Evolutionary conservation across 2,113 vertebrate species (phyloP), one percentile per base, ranked within the genome.

Genomic region (Passer domesticus): DNA sequence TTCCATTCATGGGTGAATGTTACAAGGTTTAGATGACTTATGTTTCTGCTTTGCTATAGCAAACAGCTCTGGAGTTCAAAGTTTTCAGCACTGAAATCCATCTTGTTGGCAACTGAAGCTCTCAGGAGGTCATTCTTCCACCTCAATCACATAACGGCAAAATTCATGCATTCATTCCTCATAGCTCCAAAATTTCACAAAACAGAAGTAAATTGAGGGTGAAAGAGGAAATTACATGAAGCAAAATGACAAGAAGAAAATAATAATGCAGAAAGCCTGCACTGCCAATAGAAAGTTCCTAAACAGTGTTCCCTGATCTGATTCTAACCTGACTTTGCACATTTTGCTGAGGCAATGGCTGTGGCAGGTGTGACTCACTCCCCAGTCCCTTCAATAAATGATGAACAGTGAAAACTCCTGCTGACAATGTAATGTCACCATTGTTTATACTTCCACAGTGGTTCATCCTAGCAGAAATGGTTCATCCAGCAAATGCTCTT

Each of bases 31-130:
- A 74, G 90, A 62, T 67, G 43, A 92, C 30, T 93, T 86, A 89
- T 44, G 52, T 77, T 90, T 94, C 89, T 93, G 47, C 68, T 90
- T 92, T 74, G 28, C 78, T 91, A 5, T 88, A 76, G 82, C 72
- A 94, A 92, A 66, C 63, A 92, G 79, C 83, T 94, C 79, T 74
- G 43, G 35, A 95, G 93, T 95, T 94, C 87, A 94, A 90, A 94
- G 83, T 92, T 95, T 91, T 85, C 90, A 94, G 90, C 52, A 30
- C 63, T 90, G 88, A 94, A 94, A 92, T 97, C 72, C 63, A 90
- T 95, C 87, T 91, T 90, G 39, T 59, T 88, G 90, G 90, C 77
- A 90, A 72, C 49, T 81, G 68, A 47, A 23, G 68, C 76, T 93
- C 95, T 95, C 93, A 47, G 75, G 93, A 94, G 87, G n/a, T 75